phyloP scores from a whole-genome alignment of 2,797 vertebrate genomes.

The Margarornis squamiger region DNA sequence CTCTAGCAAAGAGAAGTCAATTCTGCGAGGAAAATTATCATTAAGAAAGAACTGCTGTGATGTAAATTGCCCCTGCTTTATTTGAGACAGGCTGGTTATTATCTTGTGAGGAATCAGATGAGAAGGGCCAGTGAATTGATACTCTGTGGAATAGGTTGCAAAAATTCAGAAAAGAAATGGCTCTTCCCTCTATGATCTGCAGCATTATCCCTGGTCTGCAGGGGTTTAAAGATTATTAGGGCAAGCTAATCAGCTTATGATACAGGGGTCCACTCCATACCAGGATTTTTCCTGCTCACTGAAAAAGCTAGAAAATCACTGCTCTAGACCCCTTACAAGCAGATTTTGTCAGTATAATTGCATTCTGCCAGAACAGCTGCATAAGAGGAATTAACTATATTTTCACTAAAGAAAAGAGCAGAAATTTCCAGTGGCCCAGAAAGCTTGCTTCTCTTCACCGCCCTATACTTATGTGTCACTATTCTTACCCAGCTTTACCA shows the following conservation, averaged over 20 bases:
- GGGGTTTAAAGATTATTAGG: not conserved
- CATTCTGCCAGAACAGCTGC: not conserved
- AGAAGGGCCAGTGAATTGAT: not conserved
- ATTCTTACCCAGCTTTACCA: not conserved
- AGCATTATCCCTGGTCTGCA: not conserved
- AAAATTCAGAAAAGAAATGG: not conserved
- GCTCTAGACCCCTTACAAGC: not conserved
- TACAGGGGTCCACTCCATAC: not conserved
- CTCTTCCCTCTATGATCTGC: not conserved
- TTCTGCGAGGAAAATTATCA: not conserved
- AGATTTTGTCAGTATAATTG: not conserved
- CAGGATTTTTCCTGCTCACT: not conserved
- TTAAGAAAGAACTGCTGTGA: not conserved
- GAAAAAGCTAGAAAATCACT: not conserved
- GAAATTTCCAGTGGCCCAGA: not conserved
- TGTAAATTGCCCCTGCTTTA: not conserved
- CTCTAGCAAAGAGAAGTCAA: not conserved
- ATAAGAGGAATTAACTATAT: not conserved
- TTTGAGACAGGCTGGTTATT: not conserved
- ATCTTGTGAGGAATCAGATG: not conserved
- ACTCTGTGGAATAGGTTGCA: not conserved
- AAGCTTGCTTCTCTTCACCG: not conserved
- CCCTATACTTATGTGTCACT: not conserved
- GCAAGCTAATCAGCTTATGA: not conserved
- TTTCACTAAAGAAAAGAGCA: not conserved